These are phyloP conservation scores for Petroica traversi DNA, from an alignment of 2,113 vertebrate species.

Conservation along the genomic window DNA sequence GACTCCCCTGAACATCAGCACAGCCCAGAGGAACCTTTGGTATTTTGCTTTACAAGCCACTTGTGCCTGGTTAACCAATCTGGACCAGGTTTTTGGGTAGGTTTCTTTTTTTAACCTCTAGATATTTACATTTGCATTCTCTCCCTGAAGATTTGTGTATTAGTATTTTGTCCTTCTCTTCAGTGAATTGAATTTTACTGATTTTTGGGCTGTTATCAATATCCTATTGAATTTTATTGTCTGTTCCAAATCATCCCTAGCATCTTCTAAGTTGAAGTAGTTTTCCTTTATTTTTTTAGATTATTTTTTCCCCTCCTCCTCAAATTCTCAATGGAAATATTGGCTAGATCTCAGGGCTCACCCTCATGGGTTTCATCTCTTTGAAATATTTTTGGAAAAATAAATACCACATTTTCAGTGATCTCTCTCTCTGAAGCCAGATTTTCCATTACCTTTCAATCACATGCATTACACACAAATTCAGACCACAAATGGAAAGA, in stretches of 20 bases:
- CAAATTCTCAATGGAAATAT: not conserved
- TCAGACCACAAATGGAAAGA: not conserved
- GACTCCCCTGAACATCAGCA: not conserved
- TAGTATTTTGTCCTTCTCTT: not conserved
- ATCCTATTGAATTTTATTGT: not conserved
- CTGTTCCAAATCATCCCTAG: not conserved
- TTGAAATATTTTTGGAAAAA: not conserved
- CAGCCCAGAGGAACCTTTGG: not conserved
- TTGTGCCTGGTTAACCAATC: not conserved
- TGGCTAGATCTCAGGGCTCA: not conserved
- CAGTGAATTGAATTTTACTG: not conserved
- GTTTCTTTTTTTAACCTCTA: not conserved
- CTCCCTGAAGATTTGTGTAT: not conserved
- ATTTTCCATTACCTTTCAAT: not conserved
- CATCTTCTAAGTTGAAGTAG: not conserved
- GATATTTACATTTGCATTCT: not conserved
- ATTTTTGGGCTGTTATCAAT: not conserved
- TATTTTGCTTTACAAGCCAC: not conserved
- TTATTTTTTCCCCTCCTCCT: not conserved
- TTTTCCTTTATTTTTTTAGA: not conserved
- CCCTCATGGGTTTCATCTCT: not conserved
- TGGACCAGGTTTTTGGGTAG: not conserved
- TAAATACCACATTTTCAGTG: not conserved
- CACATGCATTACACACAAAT: not conserved
- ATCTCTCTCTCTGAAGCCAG: not conserved